These are phyloP conservation scores for Helleia helle DNA, from an alignment of 2,888 invertebrate species.

Conservation along the genomic window DNA sequence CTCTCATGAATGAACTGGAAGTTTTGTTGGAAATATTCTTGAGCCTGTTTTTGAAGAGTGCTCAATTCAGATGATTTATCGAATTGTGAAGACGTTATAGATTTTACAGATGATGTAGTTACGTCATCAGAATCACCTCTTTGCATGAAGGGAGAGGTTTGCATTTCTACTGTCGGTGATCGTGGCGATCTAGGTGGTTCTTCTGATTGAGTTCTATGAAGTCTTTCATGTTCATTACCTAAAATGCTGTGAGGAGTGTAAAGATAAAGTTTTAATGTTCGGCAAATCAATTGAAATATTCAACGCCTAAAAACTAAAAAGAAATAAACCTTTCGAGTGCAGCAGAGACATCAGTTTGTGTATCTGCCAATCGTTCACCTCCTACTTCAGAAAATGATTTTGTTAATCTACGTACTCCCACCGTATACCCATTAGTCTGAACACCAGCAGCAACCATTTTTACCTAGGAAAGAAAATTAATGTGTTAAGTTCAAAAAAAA, in stretches of 20 bases:
- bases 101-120: slow-evolving; percentile 57
- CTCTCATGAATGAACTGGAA: slow-evolving; percentile 71
- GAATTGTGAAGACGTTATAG: slow-evolving; percentile 52
- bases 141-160: slow-evolving; percentile 61
- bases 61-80: slow-evolving; percentile 62
- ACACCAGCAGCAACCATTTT: slow-evolving; percentile 93
- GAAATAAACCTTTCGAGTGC: slow-evolving; percentile 46
- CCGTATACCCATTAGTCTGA: slow-evolving; percentile 86
- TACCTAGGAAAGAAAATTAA: slow-evolving; percentile 60
- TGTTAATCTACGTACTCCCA: slow-evolving; percentile 78
- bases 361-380: slow-evolving; percentile 47
- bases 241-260: slow-evolving; percentile 40
- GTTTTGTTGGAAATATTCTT: slow-evolving; percentile 70
- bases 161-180: slow-evolving; percentile 68
- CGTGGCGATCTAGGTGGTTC: slow-evolving; percentile 85
- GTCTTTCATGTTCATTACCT: slow-evolving; percentile 78
- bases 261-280: neutral
- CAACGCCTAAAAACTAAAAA: neutral
- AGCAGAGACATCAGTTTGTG: slow-evolving; percentile 39
- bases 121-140: slow-evolving; percentile 61
- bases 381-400: slow-evolving; percentile 89
- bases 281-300: neutral
- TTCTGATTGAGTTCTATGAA: slow-evolving; percentile 89
- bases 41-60: slow-evolving; percentile 52
- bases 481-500: neutral